Base-by-base conservation (phyloP, 2,113 vertebrate species). In the Salvator merianae region DNA sequence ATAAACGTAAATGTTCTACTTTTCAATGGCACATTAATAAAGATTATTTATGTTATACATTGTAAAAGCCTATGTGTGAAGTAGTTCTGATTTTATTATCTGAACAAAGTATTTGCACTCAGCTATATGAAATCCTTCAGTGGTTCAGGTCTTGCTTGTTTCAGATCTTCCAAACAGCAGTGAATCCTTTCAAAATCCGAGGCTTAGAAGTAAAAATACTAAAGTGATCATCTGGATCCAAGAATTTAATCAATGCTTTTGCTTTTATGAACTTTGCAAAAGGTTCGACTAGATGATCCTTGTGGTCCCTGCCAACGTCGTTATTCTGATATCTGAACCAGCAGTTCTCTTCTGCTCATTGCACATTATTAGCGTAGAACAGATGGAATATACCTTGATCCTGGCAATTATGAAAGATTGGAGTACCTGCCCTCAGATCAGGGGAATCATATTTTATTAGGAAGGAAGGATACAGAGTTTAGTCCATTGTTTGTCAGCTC, bases 11-110 rank as follows among this genome's bases (percentile, higher is more conserved):
- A 83, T 83, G 26, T 69, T 76, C 78, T 38, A 32, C 63, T 85
- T 88, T 87, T 36, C 3, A 84, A 77, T 72, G 50, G 47, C 86
- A 74, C 66, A 86, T 72, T 85, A 88, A 88, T 89, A 89, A 91
- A 93, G 70, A 66, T 50, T 74, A 84, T 26, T 70, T 82, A 38
- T 77, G 28, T 40, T 79, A 75, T 32, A 40, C 5, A 38, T 63
- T 68, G 59, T 72, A 84, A 88, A 87, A 72, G 70, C n/a, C 34
- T 28, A 7, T 86, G 43, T 88, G 68, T 88, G 82, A 62, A 81
- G 12, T 85, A 65, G 1, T 83, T 84, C 75, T 85, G 79, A 36
- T 65, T 82, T n/a, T 71, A 34, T 63, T 74, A 38, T 47, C 79
- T 30, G 82, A 66, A 80, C 24, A 59, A 75, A 88, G 70, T 71